Base-by-base conservation (phyloP, 2,113 vertebrate genomes). In the Gymnocephalus cernua region DNA sequence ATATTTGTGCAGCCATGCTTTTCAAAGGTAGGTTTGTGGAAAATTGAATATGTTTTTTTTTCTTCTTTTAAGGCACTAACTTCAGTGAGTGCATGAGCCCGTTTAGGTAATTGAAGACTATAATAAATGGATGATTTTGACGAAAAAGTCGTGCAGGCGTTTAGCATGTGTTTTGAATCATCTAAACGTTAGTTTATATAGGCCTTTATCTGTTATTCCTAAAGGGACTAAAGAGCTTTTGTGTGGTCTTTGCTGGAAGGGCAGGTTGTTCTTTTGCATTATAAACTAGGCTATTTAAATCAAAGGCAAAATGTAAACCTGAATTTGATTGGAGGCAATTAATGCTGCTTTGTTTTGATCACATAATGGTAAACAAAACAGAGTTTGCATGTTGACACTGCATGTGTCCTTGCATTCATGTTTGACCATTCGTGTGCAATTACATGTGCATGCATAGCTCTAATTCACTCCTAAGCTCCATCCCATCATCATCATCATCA, bases 11-110 rank as follows among this genome's bases (percentile, higher is more conserved):
- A 4, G 78, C 85, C 15, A 32, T 94, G 16, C 88, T 95, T 44
- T 91, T 94, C 57, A 93, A 75, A 94, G 95, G 95, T 95, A 93
- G 8, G 89, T 57, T 56, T 29, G 4, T 3, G 9, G 16, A 1
- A 1, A 74, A 59, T 56, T 57, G 6, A 23, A 29, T 14, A 38
- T 35, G 16, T 62, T 74, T 16, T 61, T 21, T 61, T 4, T 15
- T 62, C 4, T 32, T 32, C 6, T 32, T 77, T 66, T 44, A 7
- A 51, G 7, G 19, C 7, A 57, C 29, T 62, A 75, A 6, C 6
- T 67, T 29, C 3, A 74, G 6, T 35, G 1, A 71, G 13, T 21
- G 27, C 7, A 27, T 27, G 38, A 9, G 18, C 14, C 6, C 53
- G 15, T 45, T 57, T n/a, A 7, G 15, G 41, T 57, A 7, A 21